Conservation (phyloP, 2,113 vertebrate species). For the Anhinga rufa region DNA sequence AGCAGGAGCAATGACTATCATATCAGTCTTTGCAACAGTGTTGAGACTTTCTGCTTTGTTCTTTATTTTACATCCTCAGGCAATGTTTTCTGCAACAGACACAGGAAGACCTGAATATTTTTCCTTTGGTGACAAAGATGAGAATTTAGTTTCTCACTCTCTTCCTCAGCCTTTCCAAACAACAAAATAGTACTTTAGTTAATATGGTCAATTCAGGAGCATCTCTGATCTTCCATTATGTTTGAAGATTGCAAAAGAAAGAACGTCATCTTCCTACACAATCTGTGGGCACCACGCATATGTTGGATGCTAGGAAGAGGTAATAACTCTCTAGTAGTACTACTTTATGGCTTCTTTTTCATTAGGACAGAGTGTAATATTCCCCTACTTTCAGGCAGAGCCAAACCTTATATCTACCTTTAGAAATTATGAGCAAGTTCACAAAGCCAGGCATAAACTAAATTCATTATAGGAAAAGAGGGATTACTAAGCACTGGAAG, state of each 20-base stretch:
- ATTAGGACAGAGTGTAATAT: neutral
- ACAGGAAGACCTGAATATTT: neutral
- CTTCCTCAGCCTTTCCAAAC: neutral
- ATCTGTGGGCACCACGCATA: neutral
- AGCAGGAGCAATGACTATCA: neutral
- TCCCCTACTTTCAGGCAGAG: neutral
- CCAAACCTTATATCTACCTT: neutral
- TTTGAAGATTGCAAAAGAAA: neutral
- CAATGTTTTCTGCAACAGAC: neutral
- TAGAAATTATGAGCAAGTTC: neutral
- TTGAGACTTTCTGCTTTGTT: neutral
- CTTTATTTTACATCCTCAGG: neutral
- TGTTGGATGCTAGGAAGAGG: neutral
- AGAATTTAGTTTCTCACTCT: neutral
- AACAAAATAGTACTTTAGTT: neutral
- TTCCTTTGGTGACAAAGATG: neutral
- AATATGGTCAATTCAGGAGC: neutral
- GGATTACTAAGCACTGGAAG: neutral
- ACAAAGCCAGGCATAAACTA: neutral
- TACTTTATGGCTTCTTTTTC: neutral
- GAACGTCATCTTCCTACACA: neutral
- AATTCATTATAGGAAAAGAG: neutral
- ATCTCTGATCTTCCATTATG: neutral
- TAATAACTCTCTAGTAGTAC: neutral
- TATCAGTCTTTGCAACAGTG: neutral